These are phyloP conservation scores for Ctenicera cuprea DNA, from an alignment of 2,888 invertebrate genomes.

Conservation along the genomic window DNA sequence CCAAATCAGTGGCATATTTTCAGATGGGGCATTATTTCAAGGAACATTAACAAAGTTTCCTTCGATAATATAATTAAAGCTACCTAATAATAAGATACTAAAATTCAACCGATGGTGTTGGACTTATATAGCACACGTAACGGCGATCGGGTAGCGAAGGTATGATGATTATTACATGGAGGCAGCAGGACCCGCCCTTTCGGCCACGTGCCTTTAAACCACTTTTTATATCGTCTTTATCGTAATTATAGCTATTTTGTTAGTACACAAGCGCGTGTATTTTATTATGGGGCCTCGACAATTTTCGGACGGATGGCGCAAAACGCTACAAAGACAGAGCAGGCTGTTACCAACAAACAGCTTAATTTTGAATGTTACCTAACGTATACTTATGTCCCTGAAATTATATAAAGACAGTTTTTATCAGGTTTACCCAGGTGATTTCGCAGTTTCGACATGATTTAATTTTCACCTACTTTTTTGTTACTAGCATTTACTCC, in stretches of 20 bases:
- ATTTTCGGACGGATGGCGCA: constrained; percentile 44
- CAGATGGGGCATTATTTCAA: no score
- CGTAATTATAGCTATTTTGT: constrained; percentile 71
- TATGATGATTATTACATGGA: constrained; percentile 57
- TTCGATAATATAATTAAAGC: no score
- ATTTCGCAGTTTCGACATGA: constrained; percentile 14
- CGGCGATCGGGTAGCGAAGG: constrained; percentile 47
- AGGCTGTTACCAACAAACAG: constrained; percentile 37
- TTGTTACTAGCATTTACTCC: neutral
- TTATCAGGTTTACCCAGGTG: constrained; percentile 9
- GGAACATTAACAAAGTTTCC: no score
- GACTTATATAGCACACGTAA: constrained; percentile 36
- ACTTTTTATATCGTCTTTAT: constrained; percentile 71
- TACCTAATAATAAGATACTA: no score
- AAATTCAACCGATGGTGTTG: constrained; percentile 47
- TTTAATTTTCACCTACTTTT: constrained; percentile 14
- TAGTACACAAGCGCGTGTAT: constrained; percentile 57
- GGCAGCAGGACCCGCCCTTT: constrained; percentile 58
- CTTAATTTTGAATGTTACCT: constrained; percentile 37
- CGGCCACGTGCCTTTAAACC: constrained; percentile 63
- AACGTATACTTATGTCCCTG: constrained; percentile 32
- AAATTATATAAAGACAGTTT: constrained; percentile 26
- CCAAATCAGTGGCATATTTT: no score
- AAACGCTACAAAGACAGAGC: constrained; percentile 44
- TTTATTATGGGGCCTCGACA: constrained; percentile 57